phyloP scores from a whole-genome alignment of 2,113 vertebrate species.

The Psittacula cyanocephala region DNA sequence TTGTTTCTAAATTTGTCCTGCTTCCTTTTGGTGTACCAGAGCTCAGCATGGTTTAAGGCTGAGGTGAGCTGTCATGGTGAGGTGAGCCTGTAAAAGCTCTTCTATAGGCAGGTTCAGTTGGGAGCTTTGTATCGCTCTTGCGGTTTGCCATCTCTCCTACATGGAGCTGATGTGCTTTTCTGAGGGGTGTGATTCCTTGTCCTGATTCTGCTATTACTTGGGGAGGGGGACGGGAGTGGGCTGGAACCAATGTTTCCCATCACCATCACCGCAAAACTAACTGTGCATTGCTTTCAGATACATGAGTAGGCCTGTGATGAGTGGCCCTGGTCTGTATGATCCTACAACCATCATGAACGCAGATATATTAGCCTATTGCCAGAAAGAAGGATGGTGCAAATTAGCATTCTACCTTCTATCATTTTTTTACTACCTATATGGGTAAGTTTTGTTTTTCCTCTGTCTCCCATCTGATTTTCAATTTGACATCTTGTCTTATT shows the following conservation, averaged over 20 bases:
- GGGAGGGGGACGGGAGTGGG: not conserved
- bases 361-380: conserved; percentile 97
- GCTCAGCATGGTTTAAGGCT: not conserved
- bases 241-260: not conserved
- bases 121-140: not conserved
- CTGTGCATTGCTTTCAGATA: conserved; percentile 80
- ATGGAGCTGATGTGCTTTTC: not conserved
- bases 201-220: not conserved
- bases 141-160: not conserved
- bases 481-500: not conserved
- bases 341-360: conserved; percentile 99
- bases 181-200: not conserved
- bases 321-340: conserved; percentile 94
- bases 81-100: not conserved
- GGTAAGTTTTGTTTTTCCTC: conserved; percentile 75
- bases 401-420: conserved; percentile 98
- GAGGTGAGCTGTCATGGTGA: not conserved
- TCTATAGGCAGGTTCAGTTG: rapidly evolving
- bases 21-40: not conserved
- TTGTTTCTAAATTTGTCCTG: not conserved
- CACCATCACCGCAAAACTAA: not conserved
- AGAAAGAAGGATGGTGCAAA: conserved; percentile 99
- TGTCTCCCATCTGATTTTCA: not conserved
- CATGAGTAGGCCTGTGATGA: conserved; percentile 97
- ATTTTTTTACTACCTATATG: conserved; percentile 99